phyloP scores from a whole-genome alignment of 2,888 invertebrate species.

The Oligia strigilis region DNA sequence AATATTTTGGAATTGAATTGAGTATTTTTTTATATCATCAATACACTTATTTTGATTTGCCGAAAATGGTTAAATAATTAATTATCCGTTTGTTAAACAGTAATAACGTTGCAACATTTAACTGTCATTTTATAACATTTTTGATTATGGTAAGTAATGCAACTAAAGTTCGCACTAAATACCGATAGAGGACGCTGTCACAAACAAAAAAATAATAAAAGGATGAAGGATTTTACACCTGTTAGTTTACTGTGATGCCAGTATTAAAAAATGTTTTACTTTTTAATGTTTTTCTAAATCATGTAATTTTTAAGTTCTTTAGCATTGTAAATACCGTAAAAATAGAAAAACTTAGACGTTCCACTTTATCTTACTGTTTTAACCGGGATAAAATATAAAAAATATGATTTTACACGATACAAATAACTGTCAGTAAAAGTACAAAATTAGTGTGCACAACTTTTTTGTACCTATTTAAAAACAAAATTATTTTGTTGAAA shows the following conservation, averaged over 20 bases:
- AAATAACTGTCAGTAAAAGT: background rate
- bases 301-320: background rate
- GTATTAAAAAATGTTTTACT: constrained; percentile 32
- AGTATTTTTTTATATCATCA: background rate
- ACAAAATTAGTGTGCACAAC: background rate
- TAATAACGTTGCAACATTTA: constrained; percentile 42
- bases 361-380: background rate
- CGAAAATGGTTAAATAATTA: background rate
- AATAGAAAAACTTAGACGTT: background rate
- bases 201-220: constrained; percentile 41
- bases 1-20: background rate
- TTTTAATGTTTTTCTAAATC: background rate
- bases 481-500: background rate
- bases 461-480: background rate
- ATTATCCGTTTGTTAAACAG: background rate
- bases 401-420: background rate
- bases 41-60: rapidly evolving
- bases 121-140: constrained; percentile 31
- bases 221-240: constrained; percentile 56
- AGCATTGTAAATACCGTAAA: constrained; percentile 15
- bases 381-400: background rate
- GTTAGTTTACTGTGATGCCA: constrained; percentile 48
- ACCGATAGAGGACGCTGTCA: constrained; percentile 67
- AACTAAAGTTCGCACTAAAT: background rate
- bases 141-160: constrained; percentile 40